Base-by-base conservation (phyloP, 2,888 invertebrate genomes). In the Thereva nobilitata region DNA sequence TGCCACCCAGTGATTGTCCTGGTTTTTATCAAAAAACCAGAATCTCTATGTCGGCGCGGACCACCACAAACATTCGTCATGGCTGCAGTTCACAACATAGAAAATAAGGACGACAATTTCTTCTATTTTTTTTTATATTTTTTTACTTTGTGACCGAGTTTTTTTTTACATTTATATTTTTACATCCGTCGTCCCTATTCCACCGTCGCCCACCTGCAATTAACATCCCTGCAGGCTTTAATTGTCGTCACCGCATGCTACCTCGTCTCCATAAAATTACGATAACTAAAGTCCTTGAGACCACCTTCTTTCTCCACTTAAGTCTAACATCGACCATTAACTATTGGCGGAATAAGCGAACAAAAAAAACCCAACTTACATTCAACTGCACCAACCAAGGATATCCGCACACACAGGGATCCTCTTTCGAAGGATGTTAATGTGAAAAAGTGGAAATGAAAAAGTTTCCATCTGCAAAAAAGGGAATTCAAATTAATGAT, bases 401-500 rank as follows among this genome's bases (percentile, higher is more conserved):
- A 23, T 23, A 23, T 23, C 23, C 23, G 2, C 23, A 23, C 23
- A 23, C 23, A 23, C 23, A 23, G 23, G 23, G 23, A 23, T 23
- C 23, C 23, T 23, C 23, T 23, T 23, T 23, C 23, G 23, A 23
- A 23, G 23, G 23, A 23, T 23, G 23, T 23, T 23, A 23, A 23
- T 23, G 23, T 23, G 23, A 23, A 23, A 23, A 59, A 59, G 45
- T 37, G 59, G 2, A 49, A 59, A 47, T 47, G 59, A 59, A 59
- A 59, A 59, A 59, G 47, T 59, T 59, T 59, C 42, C 59, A 59
- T 37, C 23, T 23, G 23, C 23, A 23, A 23, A 23, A 23, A 23
- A 23, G 23, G 23, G 59, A 49, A 68, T 68, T 68, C 66, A 68
- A 68, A 64, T 68, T 68, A 68, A 68, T 68, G 68, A 66, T 66